Conservation (phyloP, 2,888 invertebrate genomes). For the Drosophila peninsularis region DNA sequence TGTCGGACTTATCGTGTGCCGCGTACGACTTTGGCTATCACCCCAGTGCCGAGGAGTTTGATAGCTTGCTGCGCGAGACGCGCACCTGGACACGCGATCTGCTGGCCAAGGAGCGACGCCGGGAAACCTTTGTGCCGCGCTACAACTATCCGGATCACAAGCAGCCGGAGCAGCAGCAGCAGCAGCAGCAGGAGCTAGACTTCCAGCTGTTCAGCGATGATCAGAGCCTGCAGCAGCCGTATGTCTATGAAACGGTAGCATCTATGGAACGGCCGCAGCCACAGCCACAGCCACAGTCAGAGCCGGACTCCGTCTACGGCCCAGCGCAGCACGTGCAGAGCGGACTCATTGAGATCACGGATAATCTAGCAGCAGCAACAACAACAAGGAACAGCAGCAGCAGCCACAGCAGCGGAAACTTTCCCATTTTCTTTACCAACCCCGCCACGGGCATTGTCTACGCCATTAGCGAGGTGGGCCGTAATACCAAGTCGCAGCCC, state of each 20-base stretch:
- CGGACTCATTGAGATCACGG: conserved; percentile 49
- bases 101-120: conserved; percentile 55
- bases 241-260: conserved; percentile 48
- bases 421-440: conserved; percentile 83
- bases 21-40: conserved; percentile 82
- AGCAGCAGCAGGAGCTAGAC: conserved; percentile 47
- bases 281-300: neutral
- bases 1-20: neutral
- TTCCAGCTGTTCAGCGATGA: conserved; percentile 66
- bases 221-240: conserved; percentile 29
- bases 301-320: neutral
- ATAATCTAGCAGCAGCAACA: conserved; percentile 11
- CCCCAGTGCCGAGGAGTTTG: conserved; percentile 83
- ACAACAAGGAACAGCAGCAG: neutral
- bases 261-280: neutral
- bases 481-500: conserved; percentile 36
- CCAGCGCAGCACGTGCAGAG: conserved; percentile 53
- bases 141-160: conserved; percentile 56
- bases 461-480: conserved; percentile 81
- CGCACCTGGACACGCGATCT: conserved; percentile 76
- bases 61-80: conserved; percentile 70
- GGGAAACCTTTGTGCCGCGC: conserved; percentile 69
- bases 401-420: conserved; percentile 29
- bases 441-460: conserved; percentile 83
- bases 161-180: conserved; percentile 22